These are phyloP conservation scores for Rhineura floridana DNA, from an alignment of 2,113 vertebrate genomes.

Conservation along the genomic window DNA sequence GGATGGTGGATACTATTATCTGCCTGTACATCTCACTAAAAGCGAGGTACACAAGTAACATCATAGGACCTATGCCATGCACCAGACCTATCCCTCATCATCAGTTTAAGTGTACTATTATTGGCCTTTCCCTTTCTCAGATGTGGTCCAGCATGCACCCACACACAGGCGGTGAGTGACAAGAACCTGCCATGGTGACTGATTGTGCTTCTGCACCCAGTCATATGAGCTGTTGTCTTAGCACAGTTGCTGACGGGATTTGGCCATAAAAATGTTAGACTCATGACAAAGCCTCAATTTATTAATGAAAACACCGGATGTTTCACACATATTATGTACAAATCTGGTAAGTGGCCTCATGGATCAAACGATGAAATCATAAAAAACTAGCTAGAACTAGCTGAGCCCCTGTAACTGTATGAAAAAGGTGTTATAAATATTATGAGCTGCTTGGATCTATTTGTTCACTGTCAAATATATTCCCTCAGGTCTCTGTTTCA, in stretches of 20 bases:
- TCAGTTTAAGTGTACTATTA: not conserved
- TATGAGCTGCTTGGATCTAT: not conserved
- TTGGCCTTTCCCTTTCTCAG: not conserved
- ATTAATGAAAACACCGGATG: not conserved
- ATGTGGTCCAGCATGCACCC: not conserved
- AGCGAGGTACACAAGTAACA: not conserved
- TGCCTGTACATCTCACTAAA: not conserved
- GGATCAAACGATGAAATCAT: not conserved
- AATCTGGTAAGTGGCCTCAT: not conserved
- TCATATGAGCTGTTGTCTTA: not conserved
- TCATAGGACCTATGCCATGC: not conserved
- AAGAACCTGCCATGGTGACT: not conserved
- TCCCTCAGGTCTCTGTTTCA: not conserved
- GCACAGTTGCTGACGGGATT: not conserved
- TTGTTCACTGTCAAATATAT: constrained; percentile 5
- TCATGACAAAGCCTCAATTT: constrained; percentile 2
- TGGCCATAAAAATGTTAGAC: not conserved
- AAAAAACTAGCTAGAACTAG: not conserved
- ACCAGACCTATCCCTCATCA: not conserved
- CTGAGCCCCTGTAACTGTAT: not conserved
- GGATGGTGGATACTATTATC: not conserved
- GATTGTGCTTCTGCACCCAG: not conserved
- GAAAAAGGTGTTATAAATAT: constrained; percentile 1
- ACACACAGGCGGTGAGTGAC: not conserved
- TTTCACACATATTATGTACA: not conserved